Percentiles rank a stretch among this genome's conserved stretches.
Conservation (phyloP, 1,140 invertebrate species). For the Hydropsyche tenuis region DNA sequence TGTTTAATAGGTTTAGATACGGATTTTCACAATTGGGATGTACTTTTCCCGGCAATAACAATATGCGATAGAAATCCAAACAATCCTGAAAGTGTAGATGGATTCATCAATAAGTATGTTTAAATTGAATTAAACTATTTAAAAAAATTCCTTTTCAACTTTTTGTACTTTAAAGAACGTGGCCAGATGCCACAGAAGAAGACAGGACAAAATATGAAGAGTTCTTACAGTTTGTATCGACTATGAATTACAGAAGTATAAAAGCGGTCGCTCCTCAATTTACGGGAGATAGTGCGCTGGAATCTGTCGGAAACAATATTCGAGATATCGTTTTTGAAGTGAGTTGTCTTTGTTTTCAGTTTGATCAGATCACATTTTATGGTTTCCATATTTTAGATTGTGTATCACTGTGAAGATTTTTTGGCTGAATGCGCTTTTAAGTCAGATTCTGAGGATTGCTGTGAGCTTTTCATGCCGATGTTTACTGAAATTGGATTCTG, state of each 20-base stretch:
- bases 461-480: constrained; percentile 66
- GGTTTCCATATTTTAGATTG: constrained; percentile 57
- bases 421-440: constrained; percentile 69
- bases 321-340: constrained; percentile 59
- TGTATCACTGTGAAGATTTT: constrained; percentile 63
- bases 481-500: constrained; percentile 76
- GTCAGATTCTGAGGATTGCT: constrained; percentile 66
- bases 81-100: constrained; percentile 58
- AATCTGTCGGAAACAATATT: constrained; percentile 52
- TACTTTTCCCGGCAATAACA: constrained; percentile 73
- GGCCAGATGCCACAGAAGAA: constrained; percentile 39
- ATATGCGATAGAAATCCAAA: constrained; percentile 66
- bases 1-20: constrained; percentile 68
- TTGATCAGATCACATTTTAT: not conserved
- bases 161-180: too few species aligned
- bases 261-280: constrained; percentile 52
- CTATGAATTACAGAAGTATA: constrained; percentile 57
- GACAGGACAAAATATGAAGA: constrained; percentile 48
- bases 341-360: not conserved
- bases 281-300: constrained; percentile 50
- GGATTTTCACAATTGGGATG: constrained; percentile 77
- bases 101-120: constrained; percentile 57
- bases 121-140: constrained; percentile 2
- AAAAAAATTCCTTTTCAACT: constrained; percentile 1
- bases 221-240: constrained; percentile 57